Percentiles rank a stretch among this genome's conserved stretches.
phyloP scores from a whole-genome alignment of 2,113 vertebrate genomes.

The Tragelaphus strepsiceros region DNA sequence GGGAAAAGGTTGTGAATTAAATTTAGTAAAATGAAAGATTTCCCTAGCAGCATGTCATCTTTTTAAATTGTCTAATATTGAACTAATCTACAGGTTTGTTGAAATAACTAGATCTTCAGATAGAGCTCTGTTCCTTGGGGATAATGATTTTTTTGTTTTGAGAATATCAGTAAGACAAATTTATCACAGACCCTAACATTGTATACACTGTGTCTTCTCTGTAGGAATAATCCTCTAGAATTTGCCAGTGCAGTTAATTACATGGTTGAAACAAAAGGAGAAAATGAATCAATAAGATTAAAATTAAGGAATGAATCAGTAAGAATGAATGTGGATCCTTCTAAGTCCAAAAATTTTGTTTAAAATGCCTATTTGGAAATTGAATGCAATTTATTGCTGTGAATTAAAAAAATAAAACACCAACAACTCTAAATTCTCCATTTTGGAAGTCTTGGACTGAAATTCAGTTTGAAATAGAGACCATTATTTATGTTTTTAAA shows the following conservation, averaged over 20 bases:
- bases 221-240: background rate
- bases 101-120: background rate
- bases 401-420: background rate
- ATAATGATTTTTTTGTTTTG: constrained; percentile 16
- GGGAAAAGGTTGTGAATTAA: background rate
- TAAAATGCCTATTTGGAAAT: background rate
- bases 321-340: background rate
- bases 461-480: background rate
- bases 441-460: background rate
- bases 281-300: background rate
- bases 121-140: background rate
- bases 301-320: background rate
- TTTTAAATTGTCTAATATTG: background rate
- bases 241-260: background rate
- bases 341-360: constrained; percentile 5
- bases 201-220: background rate
- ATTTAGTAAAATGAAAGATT: background rate
- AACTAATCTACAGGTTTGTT: background rate
- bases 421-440: background rate
- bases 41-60: background rate
- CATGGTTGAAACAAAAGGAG: background rate
- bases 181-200: background rate
- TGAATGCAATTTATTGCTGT: background rate
- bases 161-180: background rate
- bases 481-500: background rate